Evolutionary conservation across 2,113 vertebrate genomes (phyloP).

Genomic region (Charadrius vociferus): DNA sequence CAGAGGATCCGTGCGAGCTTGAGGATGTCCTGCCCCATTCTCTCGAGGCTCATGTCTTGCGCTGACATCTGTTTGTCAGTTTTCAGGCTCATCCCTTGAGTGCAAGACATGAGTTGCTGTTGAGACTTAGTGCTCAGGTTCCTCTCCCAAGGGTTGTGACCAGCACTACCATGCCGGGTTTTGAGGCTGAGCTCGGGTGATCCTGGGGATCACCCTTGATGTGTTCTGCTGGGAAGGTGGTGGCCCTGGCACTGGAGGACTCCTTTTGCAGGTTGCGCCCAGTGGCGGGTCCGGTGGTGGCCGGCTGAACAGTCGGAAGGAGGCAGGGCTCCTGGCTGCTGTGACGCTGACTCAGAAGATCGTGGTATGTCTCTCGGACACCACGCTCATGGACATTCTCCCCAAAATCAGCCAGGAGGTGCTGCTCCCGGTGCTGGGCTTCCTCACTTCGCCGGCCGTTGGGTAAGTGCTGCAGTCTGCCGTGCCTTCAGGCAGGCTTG

Average conservation of each 20-base stretch:
- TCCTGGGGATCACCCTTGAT: not conserved
- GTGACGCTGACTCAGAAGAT: conserved; percentile 93
- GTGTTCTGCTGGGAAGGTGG: not conserved
- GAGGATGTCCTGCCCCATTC: not conserved
- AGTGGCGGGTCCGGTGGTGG: conserved; percentile 68
- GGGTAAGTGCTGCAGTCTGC: conserved; percentile 72
- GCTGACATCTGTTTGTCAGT: not conserved
- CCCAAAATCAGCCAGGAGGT: conserved; percentile 96
- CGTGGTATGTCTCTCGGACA: conserved; percentile 92
- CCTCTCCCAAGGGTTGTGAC: not conserved
- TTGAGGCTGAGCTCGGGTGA: not conserved
- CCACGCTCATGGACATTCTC: conserved; percentile 96
- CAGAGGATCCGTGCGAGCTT: not conserved
- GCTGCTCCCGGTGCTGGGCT: conserved; percentile 88
- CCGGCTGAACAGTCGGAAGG: conserved; percentile 94
- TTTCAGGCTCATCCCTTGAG: not conserved
- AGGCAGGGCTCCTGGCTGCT: conserved; percentile 91
- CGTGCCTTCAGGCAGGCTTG: not conserved
- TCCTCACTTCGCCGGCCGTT: conserved; percentile 86
- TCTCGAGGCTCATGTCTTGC: not conserved
- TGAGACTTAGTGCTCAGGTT: not conserved
- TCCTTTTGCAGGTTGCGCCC: conserved; percentile 84
- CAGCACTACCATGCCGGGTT: not conserved
- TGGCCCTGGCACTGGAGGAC: not conserved
- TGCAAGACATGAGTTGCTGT: not conserved